Base-by-base conservation (phyloP, 2,113 vertebrate genomes). In the Electrona antarctica region DNA sequence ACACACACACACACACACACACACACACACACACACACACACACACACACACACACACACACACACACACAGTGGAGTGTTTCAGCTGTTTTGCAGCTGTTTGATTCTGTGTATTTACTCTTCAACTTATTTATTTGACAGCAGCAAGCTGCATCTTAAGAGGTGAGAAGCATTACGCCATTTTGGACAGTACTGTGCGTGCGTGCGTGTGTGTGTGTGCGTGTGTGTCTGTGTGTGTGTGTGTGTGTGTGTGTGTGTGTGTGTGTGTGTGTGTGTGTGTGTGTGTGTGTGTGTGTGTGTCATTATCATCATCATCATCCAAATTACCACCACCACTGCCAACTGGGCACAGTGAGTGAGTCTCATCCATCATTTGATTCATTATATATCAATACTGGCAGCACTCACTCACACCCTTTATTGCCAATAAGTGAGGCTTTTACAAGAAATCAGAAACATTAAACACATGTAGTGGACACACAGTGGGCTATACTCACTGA, bases 51-150 rank as follows among this genome's bases (percentile, higher is more conserved):
- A 15, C 12, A 41, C 1, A 41, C 59, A 64, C 55, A 64, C 11
- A 7, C 9, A 21, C 8, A 14, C 41, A 8, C 3, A 49, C 45
- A 12, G 28, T 49, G 0, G 4, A 7, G 47, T 47, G 73, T 45
- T 13, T 73, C 77, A 72, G 71, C 71, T 79, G 81, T 67, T 73
- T 57, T 78, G 62, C 79, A 82, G 79, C 71, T 80, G 77, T 76
- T 62, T 71, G 57, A 74, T 77, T 56, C 15, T 28, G 15, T 65
- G 54, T 72, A 70, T 76, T 85, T 78, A 74, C 49, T 64, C 33
- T 69, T 62, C 7, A 56, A 9, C 21, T 69, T 80, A 75, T 85
- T 83, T 81, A 79, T 85, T 79, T 85, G 71, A 79, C 68, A 71
- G 65, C 63, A 68, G 68, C 52, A 63, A 69, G 69, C 47, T 33